Evolutionary conservation across 37 sponge, comb jelly and placozoan species (phyloP), one percentile per base, ranked within the genome.

Genomic region (Diacarnus erythraeanus): DNA sequence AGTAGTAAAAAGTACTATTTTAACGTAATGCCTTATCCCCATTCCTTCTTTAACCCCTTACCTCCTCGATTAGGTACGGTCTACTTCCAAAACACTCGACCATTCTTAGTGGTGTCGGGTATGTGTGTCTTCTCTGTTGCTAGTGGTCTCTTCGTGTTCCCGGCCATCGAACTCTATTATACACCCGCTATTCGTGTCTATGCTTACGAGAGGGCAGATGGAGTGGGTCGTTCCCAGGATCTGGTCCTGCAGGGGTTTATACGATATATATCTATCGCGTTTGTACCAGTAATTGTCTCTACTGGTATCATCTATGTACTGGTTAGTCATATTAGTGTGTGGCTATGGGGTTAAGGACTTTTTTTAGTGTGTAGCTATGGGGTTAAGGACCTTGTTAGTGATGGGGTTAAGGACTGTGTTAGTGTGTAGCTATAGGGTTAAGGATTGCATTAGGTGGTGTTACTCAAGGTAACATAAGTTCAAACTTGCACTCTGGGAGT

Each of bases 61-160:
- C n/a, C 30, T 63, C 26, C 26, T 30, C 20, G 4, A 23, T 10
- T 64, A 90, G 94, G 94, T 43, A 87, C 93, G 37, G 91, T 86
- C 17, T 95, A 95, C 74, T 54, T 87, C 9, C 92, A 92, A 38
- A 65, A 75, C 2, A 38, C 23, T 0, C 31, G 36, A 6, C 63
- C 90, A 21, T 72, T 95, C 35, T 77, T 93, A 47, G 57, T 95
- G 8, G 68, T 95, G 70, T 84, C 96, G n/a, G 93, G 90, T 25
- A 86, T 95, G 78, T 95, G 93, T 84, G 91, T 95, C 57, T 92
- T 88, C 82, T 88, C 91, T n/a, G 87, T 90, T 22, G 93, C 96
- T 41, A 92, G 93, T 84, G 93, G 90, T 38, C 90, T 95, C 58
- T 95, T 95, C 79, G 92, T 95, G 90, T 95, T 95, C 56, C 96